Evolutionary conservation across 2,797 vertebrate genomes (phyloP), one percentile per base, ranked within the genome.

Genomic region (Clangula hyemalis): DNA sequence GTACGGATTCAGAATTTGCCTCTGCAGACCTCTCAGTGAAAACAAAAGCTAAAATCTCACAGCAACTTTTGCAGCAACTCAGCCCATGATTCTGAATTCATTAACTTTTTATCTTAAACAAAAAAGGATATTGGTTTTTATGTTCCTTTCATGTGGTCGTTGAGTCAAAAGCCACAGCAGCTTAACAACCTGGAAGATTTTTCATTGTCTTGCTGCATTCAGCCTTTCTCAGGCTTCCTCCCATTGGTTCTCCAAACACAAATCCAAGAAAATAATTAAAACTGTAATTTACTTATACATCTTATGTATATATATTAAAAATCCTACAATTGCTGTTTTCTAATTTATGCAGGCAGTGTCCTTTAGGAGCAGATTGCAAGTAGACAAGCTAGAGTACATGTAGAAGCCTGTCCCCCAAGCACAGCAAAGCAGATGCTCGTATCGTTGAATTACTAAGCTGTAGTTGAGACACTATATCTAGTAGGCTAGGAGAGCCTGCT

Each of bases 211-310:
- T 64, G 27, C 74, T 82, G 28, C 39, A 66, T 53, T 83, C 79
- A 85, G n/a, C n/a, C 70, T 64, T 85, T 90, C 68, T 75, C 43
- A 62, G 58, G 27, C 80, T 76, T 81, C 70, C 58, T 89, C 45
- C 71, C 8, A 13, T 76, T 19, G 57, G 66, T 75, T 87, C 82
- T 93, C 84, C 58, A 56, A 91, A 91, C 22, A 51, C 10, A 8
- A 93, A 85, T 54, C 39, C 61, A 87, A 94, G 69, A 93, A 95
- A 95, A 96, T 20, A 97, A 96, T 89, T 75, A 53, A 96, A 96
- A 79, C 54, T 72, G 77, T 60, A 47, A 82, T 89, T 93, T 96
- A 85, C 93, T 87, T 68, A 56, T 76, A 58, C n/a, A 53, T 77
- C 70, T 71, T 81, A 43, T 69, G 39, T 38, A 34, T 32, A 80